These are phyloP conservation scores for Pteruthius melanotis DNA, from an alignment of 2,113 vertebrate genomes.

Conservation along the genomic window DNA sequence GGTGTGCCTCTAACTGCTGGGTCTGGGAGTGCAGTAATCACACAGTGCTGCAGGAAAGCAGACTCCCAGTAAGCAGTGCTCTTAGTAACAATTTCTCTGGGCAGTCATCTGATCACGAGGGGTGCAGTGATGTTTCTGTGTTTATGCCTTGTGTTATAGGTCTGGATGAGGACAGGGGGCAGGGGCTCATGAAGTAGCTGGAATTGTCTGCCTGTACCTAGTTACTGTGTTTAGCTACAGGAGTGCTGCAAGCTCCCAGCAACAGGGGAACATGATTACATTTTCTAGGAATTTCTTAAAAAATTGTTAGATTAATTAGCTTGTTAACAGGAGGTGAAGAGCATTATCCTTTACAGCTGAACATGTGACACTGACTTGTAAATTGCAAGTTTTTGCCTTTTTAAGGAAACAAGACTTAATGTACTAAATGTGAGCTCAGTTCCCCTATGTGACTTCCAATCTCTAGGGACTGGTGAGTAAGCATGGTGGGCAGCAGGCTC, in stretches of 20 bases:
- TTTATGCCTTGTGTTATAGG: neutral
- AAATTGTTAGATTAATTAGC: neutral
- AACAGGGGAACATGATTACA: neutral
- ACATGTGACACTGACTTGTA: neutral
- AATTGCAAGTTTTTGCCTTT: neutral
- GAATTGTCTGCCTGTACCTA: neutral
- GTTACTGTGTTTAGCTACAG: neutral
- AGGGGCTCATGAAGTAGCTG: too few relatives aligned
- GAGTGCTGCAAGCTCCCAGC: neutral
- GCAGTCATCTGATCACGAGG: neutral
- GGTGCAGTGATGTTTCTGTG: neutral
- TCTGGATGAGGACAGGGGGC: neutral
- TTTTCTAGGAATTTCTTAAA: neutral
- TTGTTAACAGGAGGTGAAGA: neutral
- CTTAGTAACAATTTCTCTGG: neutral
- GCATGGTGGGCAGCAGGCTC: neutral
- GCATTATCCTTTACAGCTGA: neutral
- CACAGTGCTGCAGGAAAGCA: neutral
- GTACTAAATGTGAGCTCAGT: neutral
- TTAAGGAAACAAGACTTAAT: neutral
- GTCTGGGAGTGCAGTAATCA: rapidly evolving
- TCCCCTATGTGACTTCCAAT: neutral
- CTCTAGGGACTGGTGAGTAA: neutral
- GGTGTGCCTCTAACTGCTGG: rapidly evolving
- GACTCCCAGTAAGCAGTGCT: neutral